Evolutionary conservation across 1,140 invertebrate genomes (phyloP), one percentile per base, ranked within the genome.

Genomic region (Palaemon carinicauda): DNA sequence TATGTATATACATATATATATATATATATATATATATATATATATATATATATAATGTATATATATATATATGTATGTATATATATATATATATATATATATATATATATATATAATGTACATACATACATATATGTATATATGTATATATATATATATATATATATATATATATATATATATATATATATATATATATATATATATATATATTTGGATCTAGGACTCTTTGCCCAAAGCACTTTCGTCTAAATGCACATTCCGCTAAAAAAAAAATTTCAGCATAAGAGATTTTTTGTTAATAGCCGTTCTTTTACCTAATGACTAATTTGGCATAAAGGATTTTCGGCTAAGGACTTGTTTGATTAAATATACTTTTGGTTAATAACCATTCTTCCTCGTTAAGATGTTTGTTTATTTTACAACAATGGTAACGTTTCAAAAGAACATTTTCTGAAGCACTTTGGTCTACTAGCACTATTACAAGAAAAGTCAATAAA

Each of bases 21-120:
- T 60, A 60, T 60, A 60, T 60, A 60, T 60, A 60, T 60, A 60
- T 60, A 60, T 60, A 60, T 60, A 60, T 60, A 60, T 60, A 60
- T 60, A 60, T 60, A 60, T 60, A 60, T 60, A 60, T 60, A 60
- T 60, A 60, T 60, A 60, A n/a, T n/a, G 5, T n/a, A n/a, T n/a
- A n/a, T 60, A 27, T 60, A 27, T 27, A 60, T 60, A 60, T 60
- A 60, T 60, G 24, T 60, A 60, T 60, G 14, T 60, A 60, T 60
- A 60, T 60, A 60, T 60, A 60, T 60, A 60, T 60, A 60, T 60
- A 60, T 60, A 60, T 60, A 60, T 60, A 60, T 60, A 60, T 60
- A 60, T 60, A 60, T 60, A 60, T 60, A 60, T 60, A 60, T n/a
- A n/a, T n/a, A n/a, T n/a, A 5, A 60, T 60, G 14, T 60, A 60